Conservation (phyloP, 2,113 vertebrate species). For the Microtus oregoni region DNA sequence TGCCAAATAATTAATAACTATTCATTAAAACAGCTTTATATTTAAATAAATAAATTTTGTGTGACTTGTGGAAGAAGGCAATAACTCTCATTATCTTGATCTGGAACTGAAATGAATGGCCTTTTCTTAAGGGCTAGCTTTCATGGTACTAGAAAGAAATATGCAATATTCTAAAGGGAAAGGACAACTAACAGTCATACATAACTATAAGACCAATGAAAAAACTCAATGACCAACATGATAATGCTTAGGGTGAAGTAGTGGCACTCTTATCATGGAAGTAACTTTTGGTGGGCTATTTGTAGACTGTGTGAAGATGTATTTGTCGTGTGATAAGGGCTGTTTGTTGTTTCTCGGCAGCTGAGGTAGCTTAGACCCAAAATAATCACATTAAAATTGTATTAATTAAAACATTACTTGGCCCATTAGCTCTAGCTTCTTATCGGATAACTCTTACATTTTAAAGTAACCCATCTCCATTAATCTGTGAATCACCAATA, state of each 20-base stretch:
- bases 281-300: no score
- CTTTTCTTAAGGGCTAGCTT: not conserved
- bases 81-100: not conserved
- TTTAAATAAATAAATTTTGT: not conserved
- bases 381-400: no score
- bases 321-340: no score
- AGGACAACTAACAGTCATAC: not conserved
- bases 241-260: not conserved
- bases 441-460: no score
- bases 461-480: no score
- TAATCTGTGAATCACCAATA: no score
- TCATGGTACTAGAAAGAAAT: not conserved
- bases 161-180: not conserved
- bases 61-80: not conserved
- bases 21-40: not conserved
- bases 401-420: no score
- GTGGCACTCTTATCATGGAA: not conserved
- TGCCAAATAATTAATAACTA: not conserved
- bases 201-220: not conserved
- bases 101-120: not conserved
- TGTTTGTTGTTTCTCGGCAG: no score
- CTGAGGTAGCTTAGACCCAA: no score
- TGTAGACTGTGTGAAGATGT: no score
- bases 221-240: not conserved
- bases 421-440: no score